Evolutionary conservation across 2,888 invertebrate genomes (phyloP).

Genomic region (Leptogaster cylindrica): DNA sequence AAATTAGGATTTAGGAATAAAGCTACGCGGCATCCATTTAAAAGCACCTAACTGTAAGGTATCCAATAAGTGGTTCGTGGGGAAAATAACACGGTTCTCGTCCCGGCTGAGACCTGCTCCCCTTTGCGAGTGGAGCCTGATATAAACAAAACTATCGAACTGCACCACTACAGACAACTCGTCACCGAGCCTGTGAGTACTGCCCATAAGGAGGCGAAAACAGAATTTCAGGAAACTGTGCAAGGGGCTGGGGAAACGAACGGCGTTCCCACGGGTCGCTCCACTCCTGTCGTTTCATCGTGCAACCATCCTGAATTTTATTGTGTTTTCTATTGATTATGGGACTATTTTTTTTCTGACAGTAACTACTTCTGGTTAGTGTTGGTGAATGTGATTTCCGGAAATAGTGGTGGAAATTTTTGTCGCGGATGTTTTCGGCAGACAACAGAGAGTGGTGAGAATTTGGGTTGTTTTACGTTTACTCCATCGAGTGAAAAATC

Average conservation of each 20-base stretch:
- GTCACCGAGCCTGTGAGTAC: constrained; percentile 1
- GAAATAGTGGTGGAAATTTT: constrained; percentile 8
- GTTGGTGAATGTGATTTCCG: constrained; percentile 9
- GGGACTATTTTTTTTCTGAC: constrained; percentile 14
- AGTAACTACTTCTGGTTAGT: constrained; percentile 24
- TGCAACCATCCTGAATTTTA: constrained; percentile 5
- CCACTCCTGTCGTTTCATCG: neutral
- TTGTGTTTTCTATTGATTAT: constrained; percentile 29
- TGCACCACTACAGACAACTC: constrained; percentile 15
- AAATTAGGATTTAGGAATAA: constrained; percentile 1
- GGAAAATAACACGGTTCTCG: constrained; percentile 8
- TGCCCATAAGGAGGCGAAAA: constrained; percentile 4
- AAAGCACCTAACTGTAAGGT: neutral
- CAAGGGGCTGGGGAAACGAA: constrained; percentile 6
- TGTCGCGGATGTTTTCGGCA: neutral
- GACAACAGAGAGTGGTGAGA: neutral
- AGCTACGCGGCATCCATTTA: neutral
- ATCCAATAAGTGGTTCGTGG: constrained; percentile 11
- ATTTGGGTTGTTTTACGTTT: too few relatives aligned
- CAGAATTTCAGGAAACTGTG: neutral
- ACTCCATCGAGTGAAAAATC: neutral
- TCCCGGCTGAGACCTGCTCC: constrained; percentile 1
- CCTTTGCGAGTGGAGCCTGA: too few relatives aligned
- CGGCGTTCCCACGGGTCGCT: constrained; percentile 17
- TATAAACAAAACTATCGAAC: constrained; percentile 20